Evolutionary conservation across 1,140 invertebrate genomes (phyloP), one percentile per base, ranked within the genome.

Genomic region (Drosophila carrolli): DNA sequence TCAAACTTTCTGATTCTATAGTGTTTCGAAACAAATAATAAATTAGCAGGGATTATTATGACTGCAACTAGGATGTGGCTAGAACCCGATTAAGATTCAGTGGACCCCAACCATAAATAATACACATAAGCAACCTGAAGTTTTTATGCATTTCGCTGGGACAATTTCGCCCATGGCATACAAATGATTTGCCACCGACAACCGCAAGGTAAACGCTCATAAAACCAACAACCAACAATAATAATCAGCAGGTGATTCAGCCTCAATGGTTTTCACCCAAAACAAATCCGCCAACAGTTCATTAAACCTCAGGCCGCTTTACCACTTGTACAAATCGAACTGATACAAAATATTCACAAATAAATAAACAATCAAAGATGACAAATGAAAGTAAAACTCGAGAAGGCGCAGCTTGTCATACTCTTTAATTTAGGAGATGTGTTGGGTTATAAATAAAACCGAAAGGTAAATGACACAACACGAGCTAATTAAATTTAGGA

Each of bases 81-180:
- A 61, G 67, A 50, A 72, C 43, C 78, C 76, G 56, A 62, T 88
- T 86, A 47, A 68, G 46, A 86, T 88, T 77, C 78, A 40, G 7
- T 23, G 40, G 14, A 55, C 16, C 48, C 53, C 43, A 16, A 27
- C 29, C 83, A 76, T 86, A 79, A 88, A 86, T 82, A 82, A 88
- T 86, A 86, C 6, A 32, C 29, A 32, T 71, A 54, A 51, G 6
- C 41, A 46, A n/a, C 8, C 19, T 53, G 16, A 37, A 40, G 51
- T 66, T 54, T 67, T 72, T 75, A 65, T 78, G 54, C 58, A 78
- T 66, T 82, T 82, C 57, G 46, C 73, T 61, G 48, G 13, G 51
- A 81, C 57, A 62, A 81, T 85, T 86, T 86, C 78, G 79, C 75
- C 79, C 59, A 59, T 75, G 79, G 83, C 79, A 86, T 86, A 86